Percentiles rank a stretch among this genome's conserved stretches.
These are phyloP conservation scores for Dasyornis broadbenti DNA, from an alignment of 2,113 vertebrate genomes.

Conservation along the genomic window DNA sequence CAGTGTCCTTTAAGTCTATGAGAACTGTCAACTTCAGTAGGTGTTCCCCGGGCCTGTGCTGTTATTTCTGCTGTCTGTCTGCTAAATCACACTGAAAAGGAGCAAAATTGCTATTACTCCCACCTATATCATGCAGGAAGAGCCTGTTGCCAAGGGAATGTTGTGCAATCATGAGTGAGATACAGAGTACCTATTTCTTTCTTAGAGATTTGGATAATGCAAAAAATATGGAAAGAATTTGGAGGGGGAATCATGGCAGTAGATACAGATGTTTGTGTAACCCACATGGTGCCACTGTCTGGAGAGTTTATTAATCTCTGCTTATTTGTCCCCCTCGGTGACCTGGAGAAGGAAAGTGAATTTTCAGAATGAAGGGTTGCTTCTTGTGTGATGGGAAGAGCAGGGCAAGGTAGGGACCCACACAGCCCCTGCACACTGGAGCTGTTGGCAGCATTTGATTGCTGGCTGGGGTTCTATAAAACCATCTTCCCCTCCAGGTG, in stretches of 20 bases:
- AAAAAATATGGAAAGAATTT: background rate
- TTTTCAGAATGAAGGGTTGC: background rate
- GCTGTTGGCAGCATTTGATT: background rate
- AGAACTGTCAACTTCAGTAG: background rate
- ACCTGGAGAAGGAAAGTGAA: background rate
- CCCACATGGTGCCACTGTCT: background rate
- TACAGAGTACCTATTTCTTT: background rate
- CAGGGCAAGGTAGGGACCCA: background rate
- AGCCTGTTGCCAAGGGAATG: constrained; percentile 14
- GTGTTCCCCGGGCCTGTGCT: background rate
- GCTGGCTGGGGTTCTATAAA: background rate
- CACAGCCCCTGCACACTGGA: background rate
- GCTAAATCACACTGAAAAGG: background rate
- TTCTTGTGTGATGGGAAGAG: background rate
- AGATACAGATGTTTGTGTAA: background rate
- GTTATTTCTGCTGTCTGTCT: background rate
- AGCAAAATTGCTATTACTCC: background rate
- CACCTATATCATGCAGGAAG: background rate
- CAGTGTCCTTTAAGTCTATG: background rate
- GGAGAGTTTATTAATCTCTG: background rate
- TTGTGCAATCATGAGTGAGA: background rate
- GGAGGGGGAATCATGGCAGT: background rate
- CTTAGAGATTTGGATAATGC: background rate
- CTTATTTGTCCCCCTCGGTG: background rate
- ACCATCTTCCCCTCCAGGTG: background rate